Evolutionary conservation across 2,888 invertebrate genomes (phyloP).

Genomic region (Luffia ferchaultella): DNA sequence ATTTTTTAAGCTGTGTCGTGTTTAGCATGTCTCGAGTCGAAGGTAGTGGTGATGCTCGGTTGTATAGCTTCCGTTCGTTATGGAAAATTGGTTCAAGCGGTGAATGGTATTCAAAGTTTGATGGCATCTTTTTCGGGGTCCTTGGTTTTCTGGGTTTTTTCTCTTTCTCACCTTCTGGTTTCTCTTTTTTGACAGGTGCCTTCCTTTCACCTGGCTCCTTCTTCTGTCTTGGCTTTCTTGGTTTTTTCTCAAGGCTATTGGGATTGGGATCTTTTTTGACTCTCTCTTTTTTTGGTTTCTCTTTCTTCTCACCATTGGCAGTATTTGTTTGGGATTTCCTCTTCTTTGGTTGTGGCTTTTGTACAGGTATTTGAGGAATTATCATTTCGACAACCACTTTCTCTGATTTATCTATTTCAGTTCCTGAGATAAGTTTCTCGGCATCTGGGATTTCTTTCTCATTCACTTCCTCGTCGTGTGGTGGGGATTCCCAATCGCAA

Average conservation of each 20-base stretch:
- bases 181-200: conserved; percentile 15
- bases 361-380: neutral
- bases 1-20: neutral
- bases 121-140: conserved; percentile 30
- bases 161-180: conserved; percentile 25
- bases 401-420: neutral
- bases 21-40: conserved; percentile 2
- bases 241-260: conserved; percentile 23
- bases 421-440: neutral
- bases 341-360: conserved; percentile 17
- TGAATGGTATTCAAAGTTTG: conserved; percentile 30
- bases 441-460: neutral
- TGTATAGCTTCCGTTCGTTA: conserved; percentile 21
- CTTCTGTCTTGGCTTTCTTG: conserved; percentile 16
- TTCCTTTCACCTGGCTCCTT: conserved; percentile 14
- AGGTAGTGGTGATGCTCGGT: neutral
- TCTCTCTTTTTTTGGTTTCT: conserved; percentile 2
- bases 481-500: conserved; percentile 46
- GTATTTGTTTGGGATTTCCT: neutral
- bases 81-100: conserved; percentile 35
- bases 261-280: conserved; percentile 16
- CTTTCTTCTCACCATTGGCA: neutral
- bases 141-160: conserved; percentile 44
- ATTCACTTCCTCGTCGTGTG: conserved; percentile 21
- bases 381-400: neutral